Percentiles rank a stretch among this genome's conserved stretches.
These are phyloP conservation scores for Belgica antarctica DNA, from an alignment of 2,888 invertebrate genomes.

Conservation along the genomic window DNA sequence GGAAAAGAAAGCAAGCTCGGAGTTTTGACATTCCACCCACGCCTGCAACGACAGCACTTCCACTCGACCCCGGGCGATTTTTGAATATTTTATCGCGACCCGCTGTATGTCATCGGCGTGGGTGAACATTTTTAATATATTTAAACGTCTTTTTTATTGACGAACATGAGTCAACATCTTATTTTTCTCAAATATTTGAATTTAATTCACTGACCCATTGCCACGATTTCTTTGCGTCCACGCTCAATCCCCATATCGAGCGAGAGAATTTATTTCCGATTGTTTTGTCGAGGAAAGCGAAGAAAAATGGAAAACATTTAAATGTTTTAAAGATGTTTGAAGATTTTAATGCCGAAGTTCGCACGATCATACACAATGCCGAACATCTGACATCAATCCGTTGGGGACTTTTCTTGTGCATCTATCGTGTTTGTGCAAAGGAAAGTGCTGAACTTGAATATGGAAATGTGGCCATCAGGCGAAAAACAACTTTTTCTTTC, in stretches of 20 bases:
- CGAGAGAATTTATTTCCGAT: slow-evolving; percentile 10
- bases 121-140: not conserved
- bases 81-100: too few species aligned
- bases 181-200: not conserved
- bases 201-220: slow-evolving; percentile 6
- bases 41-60: not conserved
- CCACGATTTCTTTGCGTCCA: slow-evolving; percentile 15
- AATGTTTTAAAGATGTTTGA: slow-evolving; percentile 10
- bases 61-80: too few species aligned
- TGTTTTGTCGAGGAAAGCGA: not conserved
- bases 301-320: too few species aligned
- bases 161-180: not conserved
- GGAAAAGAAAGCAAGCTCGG: not conserved
- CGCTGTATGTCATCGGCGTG: too few species aligned
- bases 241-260: too few species aligned
- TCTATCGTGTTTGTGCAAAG: not conserved
- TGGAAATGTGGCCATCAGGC: not conserved
- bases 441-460: slow-evolving; percentile 5
- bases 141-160: not conserved
- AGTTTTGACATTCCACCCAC: not conserved
- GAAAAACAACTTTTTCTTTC: slow-evolving; percentile 25
- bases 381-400: slow-evolving; percentile 22
- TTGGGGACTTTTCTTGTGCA: not conserved
- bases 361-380: not conserved
- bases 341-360: slow-evolving; percentile 3